Conservation (phyloP, 2,797 vertebrate species). For the Sternotherus odoratus region DNA sequence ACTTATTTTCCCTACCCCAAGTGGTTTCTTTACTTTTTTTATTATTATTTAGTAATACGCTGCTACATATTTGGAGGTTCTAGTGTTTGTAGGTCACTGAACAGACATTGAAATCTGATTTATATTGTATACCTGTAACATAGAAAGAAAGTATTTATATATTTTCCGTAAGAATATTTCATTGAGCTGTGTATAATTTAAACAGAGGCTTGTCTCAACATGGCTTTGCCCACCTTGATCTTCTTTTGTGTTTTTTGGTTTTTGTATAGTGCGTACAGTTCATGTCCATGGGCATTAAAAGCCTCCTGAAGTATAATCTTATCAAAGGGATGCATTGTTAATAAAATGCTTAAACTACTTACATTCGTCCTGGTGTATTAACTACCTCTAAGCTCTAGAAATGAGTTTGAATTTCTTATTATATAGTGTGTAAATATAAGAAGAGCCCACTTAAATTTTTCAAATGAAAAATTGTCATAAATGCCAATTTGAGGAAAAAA, state of each 20-base stretch:
- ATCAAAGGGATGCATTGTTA: slow-evolving; percentile 97
- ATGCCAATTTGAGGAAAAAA: background rate
- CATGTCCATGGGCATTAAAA: slow-evolving; percentile 90
- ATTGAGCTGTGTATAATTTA: slow-evolving; percentile 94
- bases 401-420: background rate
- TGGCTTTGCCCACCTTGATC: slow-evolving; percentile 87
- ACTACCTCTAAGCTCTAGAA: slow-evolving; percentile 31
- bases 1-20: slow-evolving; percentile 67
- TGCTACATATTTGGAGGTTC: slow-evolving; percentile 94
- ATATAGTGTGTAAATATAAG: slow-evolving; percentile 1
- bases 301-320: slow-evolving; percentile 94
- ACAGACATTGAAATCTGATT: slow-evolving; percentile 91
- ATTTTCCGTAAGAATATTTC: slow-evolving; percentile 95
- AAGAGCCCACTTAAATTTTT: background rate
- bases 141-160: slow-evolving; percentile 99
- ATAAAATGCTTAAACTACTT: slow-evolving; percentile 89
- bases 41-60: slow-evolving; percentile 86
- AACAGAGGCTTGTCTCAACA: slow-evolving; percentile 83
- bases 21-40: slow-evolving; percentile 73
- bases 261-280: slow-evolving; percentile 96
- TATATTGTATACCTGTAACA: slow-evolving; percentile 99
- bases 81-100: slow-evolving; percentile 95
- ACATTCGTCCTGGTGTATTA: slow-evolving; percentile 48
- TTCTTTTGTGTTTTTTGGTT: slow-evolving; percentile 83
- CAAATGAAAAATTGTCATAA: background rate